Evolutionary conservation across 2,888 invertebrate species (phyloP), one percentile per base, ranked within the genome.

Genomic region (Yponomeuta cagnagella): DNA sequence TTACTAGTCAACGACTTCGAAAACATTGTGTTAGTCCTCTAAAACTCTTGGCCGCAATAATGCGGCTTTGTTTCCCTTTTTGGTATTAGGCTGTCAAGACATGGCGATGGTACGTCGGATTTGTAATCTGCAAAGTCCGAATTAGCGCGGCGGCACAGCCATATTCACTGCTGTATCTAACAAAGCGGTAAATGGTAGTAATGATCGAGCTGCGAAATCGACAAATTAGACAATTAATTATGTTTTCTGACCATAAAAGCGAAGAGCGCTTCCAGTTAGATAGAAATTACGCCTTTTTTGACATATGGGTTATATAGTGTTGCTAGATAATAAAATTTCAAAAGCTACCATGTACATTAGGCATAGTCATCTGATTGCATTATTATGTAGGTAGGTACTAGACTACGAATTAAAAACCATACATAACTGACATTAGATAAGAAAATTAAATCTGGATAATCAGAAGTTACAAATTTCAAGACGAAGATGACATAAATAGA

Each of bases 1-100:
- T 96, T 97, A 77, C 94, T 93, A 77, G 95, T 88, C 71, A 81
- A 75, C n/a, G 85, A 82, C 76, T 88, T 88, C 12, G 90, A 81
- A 82, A 87, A 92, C 92, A 92, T 92, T 75, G 65, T 31, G 12
- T 12, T 12, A 65, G 33, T 12, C 65, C 2, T 33, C 30, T 31
- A 65, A 43, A 12, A 12, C 65, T 12, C 65, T 65, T 65, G 65
- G 33, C 30, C 31, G 9, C 23, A 77, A 74, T 76, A 72, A 76
- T 73, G 78, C 77, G 74, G 80, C 84, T 87, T 86, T 88, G 86
- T 86, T 88, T 85, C 82, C 77, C 75, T 82, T 80, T 80, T 79
- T 77, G 72, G 74, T 72, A 72, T 52, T 52, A 76, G 75, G 75
- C 77, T 84, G 86, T 87, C 85, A 87, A 76, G 82, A 77, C 74